A percentile compares a stretch with the other conserved stretches of the same genome.
These are phyloP conservation scores for Amblyopsis rosae DNA, from an alignment of 2,113 vertebrate genomes.

Conservation along the genomic window DNA sequence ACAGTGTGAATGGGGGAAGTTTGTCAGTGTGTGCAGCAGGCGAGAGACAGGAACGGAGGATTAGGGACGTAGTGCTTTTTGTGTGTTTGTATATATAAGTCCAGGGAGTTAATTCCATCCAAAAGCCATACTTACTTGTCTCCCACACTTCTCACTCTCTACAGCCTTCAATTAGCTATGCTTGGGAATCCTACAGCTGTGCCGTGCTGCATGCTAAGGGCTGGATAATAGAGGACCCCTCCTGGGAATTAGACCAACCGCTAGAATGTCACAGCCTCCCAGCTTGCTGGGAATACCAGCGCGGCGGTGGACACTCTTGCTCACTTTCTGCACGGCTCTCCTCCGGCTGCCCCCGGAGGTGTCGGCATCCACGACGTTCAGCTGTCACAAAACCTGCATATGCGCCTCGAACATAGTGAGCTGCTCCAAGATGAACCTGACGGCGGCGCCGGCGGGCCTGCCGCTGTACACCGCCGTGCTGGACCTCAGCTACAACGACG, in stretches of 20 bases:
- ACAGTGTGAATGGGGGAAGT: constrained; percentile 1
- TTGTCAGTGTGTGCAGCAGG: constrained; percentile 1
- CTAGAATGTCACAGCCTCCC: constrained; percentile 65
- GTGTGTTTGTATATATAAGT: background rate
- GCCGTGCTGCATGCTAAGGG: constrained; percentile 45
- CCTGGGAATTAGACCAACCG: constrained; percentile 46
- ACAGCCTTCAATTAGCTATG: constrained; percentile 52
- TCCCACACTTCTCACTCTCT: constrained; percentile 29
- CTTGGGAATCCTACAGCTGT: constrained; percentile 42
- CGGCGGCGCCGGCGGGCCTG: constrained; percentile 73
- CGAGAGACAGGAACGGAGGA: background rate
- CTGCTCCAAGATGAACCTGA: constrained; percentile 90
- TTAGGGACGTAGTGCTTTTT: background rate
- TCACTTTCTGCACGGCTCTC: constrained; percentile 58
- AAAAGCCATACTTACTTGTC: constrained; percentile 17
- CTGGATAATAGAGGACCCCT: constrained; percentile 42
- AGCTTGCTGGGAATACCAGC: constrained; percentile 51
- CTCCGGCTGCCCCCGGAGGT: constrained; percentile 47
- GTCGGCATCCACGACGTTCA: constrained; percentile 60
- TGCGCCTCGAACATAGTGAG: constrained; percentile 97
- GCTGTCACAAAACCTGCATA: constrained; percentile 86
- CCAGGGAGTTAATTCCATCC: constrained; percentile 10
- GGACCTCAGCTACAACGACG: constrained; percentile 92
- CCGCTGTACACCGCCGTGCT: constrained; percentile 85
- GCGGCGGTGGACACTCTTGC: constrained; percentile 47